phyloP scores from a whole-genome alignment of 37 sponge, comb jelly and placozoan genomes.

The Cliona cf. orientalis region DNA sequence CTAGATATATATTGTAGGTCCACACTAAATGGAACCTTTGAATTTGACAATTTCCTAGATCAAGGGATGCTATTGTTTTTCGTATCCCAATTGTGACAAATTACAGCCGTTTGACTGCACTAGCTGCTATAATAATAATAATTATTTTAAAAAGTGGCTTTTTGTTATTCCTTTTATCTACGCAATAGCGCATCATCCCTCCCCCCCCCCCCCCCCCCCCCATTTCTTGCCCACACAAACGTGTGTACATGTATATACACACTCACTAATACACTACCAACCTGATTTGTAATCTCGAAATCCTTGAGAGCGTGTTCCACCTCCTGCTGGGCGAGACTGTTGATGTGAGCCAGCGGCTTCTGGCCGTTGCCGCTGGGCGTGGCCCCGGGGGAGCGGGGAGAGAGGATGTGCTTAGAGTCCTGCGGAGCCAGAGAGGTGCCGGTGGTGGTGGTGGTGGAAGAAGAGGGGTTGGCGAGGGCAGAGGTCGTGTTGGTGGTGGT shows the following conservation, averaged over 20 bases:
- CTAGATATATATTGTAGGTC: too few relatives aligned
- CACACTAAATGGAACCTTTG: too few relatives aligned
- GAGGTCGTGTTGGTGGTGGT: neutral
- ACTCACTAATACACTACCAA: neutral
- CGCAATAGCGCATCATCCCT: too few relatives aligned
- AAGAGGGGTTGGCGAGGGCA: neutral
- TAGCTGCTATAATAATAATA: too few relatives aligned
- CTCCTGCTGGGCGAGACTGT: constrained; percentile 26
- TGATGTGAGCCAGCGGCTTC: neutral
- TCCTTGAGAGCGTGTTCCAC: constrained; percentile 63
- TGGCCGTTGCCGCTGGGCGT: neutral
- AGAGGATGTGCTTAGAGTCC: neutral
- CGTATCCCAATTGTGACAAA: too few relatives aligned
- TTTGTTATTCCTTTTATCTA: too few relatives aligned
- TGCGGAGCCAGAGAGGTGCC: neutral
- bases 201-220: neutral
- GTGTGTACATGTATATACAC: neutral
- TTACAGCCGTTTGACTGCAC: too few relatives aligned
- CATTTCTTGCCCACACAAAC: neutral
- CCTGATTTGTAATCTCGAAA: constrained; percentile 55
- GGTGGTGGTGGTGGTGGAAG: neutral
- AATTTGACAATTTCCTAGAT: too few relatives aligned
- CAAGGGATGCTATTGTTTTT: too few relatives aligned
- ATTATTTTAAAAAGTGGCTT: too few relatives aligned
- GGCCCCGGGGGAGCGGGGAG: neutral